Conservation (phyloP, 2,888 invertebrate species). For the Melipona bicolor region DNA sequence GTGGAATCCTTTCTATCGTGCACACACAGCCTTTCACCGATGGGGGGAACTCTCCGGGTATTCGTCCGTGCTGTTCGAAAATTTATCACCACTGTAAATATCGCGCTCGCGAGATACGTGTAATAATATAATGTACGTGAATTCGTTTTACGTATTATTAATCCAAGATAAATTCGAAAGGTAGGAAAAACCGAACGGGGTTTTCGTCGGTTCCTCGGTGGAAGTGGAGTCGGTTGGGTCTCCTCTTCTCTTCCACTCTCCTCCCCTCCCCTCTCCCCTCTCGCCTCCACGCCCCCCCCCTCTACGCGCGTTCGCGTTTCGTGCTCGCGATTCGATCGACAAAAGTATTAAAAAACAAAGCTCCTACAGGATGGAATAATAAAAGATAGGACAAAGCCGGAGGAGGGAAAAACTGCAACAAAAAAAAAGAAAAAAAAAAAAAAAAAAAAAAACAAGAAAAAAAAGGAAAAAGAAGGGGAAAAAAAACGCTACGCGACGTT, state of each 20-base stretch:
- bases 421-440: not conserved
- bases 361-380: constrained; percentile 43
- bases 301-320: not conserved
- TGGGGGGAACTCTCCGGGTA: not conserved
- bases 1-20: constrained; percentile 32
- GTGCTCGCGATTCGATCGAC: constrained; percentile 23
- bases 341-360: constrained; percentile 54
- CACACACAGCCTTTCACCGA: constrained; percentile 36
- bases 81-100: constrained; percentile 10
- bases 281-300: rapidly evolving
- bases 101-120: not conserved
- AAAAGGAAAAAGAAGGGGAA: not conserved
- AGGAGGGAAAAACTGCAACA: not conserved
- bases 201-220: not conserved
- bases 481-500: constrained; percentile 62
- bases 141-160: not conserved
- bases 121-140: not conserved
- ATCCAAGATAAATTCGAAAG: not conserved
- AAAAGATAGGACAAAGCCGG: constrained; percentile 50
- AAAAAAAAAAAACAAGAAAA: constrained; percentile 3
- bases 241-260: too few species aligned
- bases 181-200: not conserved
- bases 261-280: too few species aligned
- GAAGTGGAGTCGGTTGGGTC: not conserved
- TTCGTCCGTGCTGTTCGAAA: constrained; percentile 6